A percentile compares a stretch with the other conserved stretches of the same genome.
phyloP scores from a whole-genome alignment of 2,888 invertebrate genomes.

The Zhengitettix transpicula region DNA sequence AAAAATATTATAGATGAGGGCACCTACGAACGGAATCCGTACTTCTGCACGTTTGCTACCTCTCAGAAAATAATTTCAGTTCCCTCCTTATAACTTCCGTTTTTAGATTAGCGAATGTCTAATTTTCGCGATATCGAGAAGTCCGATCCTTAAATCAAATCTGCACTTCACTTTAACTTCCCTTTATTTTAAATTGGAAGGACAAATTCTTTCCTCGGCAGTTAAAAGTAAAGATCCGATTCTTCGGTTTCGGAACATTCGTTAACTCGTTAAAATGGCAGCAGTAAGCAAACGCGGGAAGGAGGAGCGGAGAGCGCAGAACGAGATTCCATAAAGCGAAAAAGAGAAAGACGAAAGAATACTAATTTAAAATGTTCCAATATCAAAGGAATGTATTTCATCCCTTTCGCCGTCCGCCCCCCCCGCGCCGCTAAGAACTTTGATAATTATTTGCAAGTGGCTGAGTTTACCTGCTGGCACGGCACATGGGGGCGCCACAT shows the following conservation, averaged over 20 bases:
- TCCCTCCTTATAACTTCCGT: no score
- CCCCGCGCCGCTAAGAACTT: no score
- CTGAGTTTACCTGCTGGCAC: no score
- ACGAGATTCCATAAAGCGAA: background rate
- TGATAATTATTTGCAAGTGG: no score
- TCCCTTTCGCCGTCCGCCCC: background rate
- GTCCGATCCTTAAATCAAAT: background rate
- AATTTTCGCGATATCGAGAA: no score
- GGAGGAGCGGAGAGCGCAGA: background rate
- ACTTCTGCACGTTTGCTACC: no score
- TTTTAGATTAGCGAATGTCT: no score
- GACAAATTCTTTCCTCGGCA: background rate
- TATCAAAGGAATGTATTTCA: conserved; percentile 5
- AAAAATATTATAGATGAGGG: no score
- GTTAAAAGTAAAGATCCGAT: background rate
- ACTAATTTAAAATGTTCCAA: conserved; percentile 4
- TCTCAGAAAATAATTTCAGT: no score
- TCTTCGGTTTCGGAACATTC: conserved; percentile 2
- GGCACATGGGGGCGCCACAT: no score
- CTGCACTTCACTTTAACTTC: background rate
- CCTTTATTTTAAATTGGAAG: background rate
- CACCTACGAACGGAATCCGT: no score
- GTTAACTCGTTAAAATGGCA: conserved; percentile 3
- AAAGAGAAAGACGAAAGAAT: background rate
- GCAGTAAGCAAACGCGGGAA: background rate